A percentile compares a stretch with the other conserved stretches of the same genome.
These are phyloP conservation scores for Bubo blakistoni DNA, from an alignment of 2,113 vertebrate genomes.

Conservation along the genomic window DNA sequence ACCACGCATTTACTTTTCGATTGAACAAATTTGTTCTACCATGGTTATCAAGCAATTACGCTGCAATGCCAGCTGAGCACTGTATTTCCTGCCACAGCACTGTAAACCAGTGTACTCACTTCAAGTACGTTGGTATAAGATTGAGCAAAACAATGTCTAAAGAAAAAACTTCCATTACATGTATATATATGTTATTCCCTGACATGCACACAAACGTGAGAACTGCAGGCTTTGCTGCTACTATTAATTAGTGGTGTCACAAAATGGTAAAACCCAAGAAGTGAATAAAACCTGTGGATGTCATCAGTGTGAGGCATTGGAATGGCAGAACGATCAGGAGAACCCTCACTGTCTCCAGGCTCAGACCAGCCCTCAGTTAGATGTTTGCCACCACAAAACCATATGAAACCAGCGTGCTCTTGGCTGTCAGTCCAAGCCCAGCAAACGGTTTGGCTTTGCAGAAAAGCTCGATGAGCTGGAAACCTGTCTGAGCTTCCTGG, in stretches of 20 bases:
- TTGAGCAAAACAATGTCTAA: neutral
- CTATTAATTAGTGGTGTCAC: neutral
- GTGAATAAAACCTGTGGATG: neutral
- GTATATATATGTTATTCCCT: neutral
- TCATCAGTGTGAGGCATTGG: neutral
- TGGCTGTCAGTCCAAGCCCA: neutral
- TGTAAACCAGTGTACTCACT: neutral
- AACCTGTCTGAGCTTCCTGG: neutral
- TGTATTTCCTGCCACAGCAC: neutral
- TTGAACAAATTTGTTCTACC: neutral
- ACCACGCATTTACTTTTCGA: neutral
- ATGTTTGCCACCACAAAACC: neutral
- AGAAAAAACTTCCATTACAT: neutral
- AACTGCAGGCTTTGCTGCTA: neutral
- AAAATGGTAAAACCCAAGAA: neutral
- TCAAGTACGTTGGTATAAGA: rapidly evolving
- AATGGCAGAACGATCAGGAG: neutral
- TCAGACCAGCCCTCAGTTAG: neutral
- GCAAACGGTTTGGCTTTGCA: neutral
- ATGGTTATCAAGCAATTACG: neutral
- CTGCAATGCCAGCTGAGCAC: neutral
- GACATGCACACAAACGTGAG: neutral
- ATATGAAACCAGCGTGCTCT: rapidly evolving
- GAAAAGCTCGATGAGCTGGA: neutral
- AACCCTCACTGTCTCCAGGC: neutral